Evolutionary conservation across 2,888 invertebrate genomes (phyloP).

Genomic region (Glomeris marginata): DNA sequence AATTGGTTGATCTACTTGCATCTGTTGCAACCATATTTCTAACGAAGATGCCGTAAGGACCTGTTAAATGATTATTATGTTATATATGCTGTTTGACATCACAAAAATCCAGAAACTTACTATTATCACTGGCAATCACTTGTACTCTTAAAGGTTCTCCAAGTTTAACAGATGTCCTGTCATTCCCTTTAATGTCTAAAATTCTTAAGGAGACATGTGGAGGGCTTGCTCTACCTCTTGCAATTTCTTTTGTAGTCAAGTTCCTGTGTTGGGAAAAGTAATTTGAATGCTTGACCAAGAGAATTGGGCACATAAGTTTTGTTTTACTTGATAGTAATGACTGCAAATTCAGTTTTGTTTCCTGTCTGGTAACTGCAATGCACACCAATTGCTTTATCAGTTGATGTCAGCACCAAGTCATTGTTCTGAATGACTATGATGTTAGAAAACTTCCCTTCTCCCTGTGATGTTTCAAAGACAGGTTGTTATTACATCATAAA

Average conservation of each 20-base stretch:
- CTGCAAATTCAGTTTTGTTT: constrained; percentile 19
- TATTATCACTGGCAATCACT: constrained; percentile 21
- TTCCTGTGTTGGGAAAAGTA: constrained; percentile 15
- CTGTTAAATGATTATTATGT: neutral
- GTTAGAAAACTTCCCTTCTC: constrained; percentile 20
- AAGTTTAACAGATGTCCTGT: constrained; percentile 19
- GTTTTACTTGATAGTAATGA: constrained; percentile 18
- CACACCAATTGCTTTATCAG: constrained; percentile 20
- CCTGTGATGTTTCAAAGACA: constrained; percentile 13
- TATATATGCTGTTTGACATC: too few relatives aligned
- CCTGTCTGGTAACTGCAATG: constrained; percentile 19
- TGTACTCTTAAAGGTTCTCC: constrained; percentile 21
- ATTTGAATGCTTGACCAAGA: too few relatives aligned
- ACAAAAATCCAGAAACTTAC: too few relatives aligned
- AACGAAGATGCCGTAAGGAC: constrained; percentile 10
- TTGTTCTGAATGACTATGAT: constrained; percentile 20
- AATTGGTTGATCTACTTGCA: constrained; percentile 17
- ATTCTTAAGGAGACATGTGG: constrained; percentile 20
- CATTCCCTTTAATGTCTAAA: constrained; percentile 19
- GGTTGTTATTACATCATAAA: neutral
- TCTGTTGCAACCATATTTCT: constrained; percentile 15
- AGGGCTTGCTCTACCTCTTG: constrained; percentile 18
- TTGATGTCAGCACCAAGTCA: constrained; percentile 19
- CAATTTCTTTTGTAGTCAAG: constrained; percentile 17
- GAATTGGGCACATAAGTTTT: too few relatives aligned